These are phyloP conservation scores for Colius striatus DNA, from an alignment of 2,113 vertebrate genomes.

Conservation along the genomic window DNA sequence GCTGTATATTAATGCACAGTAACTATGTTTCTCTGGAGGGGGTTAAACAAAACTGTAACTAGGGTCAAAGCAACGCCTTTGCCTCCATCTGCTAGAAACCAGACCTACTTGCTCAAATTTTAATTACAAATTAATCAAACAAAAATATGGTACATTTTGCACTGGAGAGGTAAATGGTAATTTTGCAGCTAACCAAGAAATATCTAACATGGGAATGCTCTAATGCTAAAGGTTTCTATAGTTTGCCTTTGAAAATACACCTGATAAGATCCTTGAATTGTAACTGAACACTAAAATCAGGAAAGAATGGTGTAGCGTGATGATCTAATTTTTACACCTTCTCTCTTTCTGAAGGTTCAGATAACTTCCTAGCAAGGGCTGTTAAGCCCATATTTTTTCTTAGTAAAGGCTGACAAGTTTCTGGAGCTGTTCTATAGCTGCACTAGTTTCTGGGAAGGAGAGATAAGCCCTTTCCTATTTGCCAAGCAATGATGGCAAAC, in stretches of 20 bases:
- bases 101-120: slow-evolving; percentile 33
- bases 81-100: slow-evolving; percentile 43
- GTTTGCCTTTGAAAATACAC: background rate
- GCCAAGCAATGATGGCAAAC: slow-evolving; percentile 55
- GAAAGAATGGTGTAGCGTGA: background rate
- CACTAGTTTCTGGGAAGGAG: slow-evolving; percentile 48
- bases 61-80: slow-evolving; percentile 47
- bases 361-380: slow-evolving; percentile 45
- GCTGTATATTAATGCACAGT: slow-evolving; percentile 60
- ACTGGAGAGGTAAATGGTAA: background rate
- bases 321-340: slow-evolving; percentile 56
- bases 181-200: slow-evolving; percentile 13
- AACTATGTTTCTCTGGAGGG: slow-evolving; percentile 56
- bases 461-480: slow-evolving; percentile 64
- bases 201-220: background rate
- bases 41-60: slow-evolving; percentile 69
- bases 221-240: background rate
- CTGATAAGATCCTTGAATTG: slow-evolving; percentile 7
- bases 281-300: background rate
- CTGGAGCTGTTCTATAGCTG: slow-evolving; percentile 46
- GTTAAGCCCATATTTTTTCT: slow-evolving; percentile 42
- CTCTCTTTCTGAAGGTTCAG: slow-evolving; percentile 9
- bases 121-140: slow-evolving; percentile 55
- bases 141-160: slow-evolving; percentile 24
- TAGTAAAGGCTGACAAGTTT: slow-evolving; percentile 54